Evolutionary conservation across 2,113 vertebrate species (phyloP).

Genomic region (Tachysurus fulvidraco): DNA sequence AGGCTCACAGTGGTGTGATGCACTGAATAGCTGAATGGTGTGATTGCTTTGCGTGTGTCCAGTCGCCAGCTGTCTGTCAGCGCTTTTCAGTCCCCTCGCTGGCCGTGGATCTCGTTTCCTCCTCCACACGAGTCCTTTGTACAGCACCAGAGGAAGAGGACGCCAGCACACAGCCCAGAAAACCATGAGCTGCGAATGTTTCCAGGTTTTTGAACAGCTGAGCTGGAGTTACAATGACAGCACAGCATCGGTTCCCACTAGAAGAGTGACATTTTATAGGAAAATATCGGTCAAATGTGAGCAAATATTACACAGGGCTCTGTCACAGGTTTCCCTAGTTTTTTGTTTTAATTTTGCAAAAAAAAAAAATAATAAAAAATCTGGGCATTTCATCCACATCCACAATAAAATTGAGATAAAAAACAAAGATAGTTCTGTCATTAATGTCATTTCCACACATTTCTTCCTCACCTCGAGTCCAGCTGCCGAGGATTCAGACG

Average conservation of each 20-base stretch:
- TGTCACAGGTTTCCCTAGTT: background rate
- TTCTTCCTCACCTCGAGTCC: too few species aligned
- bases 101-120: constrained; percentile 23
- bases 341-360: background rate
- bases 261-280: background rate
- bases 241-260: background rate
- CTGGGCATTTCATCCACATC: too few species aligned
- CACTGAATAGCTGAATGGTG: background rate
- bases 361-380: too few species aligned
- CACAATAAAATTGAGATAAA: too few species aligned
- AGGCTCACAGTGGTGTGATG: background rate
- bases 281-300: background rate
- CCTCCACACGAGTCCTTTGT: constrained; percentile 13
- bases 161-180: background rate
- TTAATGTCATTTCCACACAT: too few species aligned
- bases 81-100: background rate
- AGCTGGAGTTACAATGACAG: background rate
- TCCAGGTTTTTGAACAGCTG: background rate
- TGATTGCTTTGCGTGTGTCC: background rate
- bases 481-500: too few species aligned
- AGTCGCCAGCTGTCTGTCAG: constrained; percentile 13
- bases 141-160: background rate
- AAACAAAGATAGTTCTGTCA: too few species aligned
- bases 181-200: background rate
- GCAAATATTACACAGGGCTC: background rate